These are phyloP conservation scores for Sciurus carolinensis DNA, from an alignment of 2,797 vertebrate genomes.

Conservation along the genomic window DNA sequence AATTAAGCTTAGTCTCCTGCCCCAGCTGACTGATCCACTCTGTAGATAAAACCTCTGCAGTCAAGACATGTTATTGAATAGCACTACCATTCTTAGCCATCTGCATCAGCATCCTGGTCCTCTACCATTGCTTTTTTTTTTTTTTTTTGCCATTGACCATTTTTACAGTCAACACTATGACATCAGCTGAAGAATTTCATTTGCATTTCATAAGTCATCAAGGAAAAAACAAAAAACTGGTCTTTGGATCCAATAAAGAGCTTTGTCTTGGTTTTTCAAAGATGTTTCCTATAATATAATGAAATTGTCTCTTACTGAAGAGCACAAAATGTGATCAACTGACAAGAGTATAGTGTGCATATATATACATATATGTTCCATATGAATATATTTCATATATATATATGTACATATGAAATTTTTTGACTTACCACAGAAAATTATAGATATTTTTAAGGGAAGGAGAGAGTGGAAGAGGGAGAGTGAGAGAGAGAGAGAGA, in stretches of 20 bases:
- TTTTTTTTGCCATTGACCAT: neutral
- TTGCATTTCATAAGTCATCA: neutral
- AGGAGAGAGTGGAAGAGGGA: neutral
- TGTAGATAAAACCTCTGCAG: neutral
- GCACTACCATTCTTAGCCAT: fast-evolving
- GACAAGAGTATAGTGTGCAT: neutral
- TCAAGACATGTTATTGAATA: neutral
- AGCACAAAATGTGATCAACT: slow-evolving; percentile 28
- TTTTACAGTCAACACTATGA: neutral
- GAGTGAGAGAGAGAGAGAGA: neutral
- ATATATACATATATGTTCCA: neutral
- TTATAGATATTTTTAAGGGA: neutral
- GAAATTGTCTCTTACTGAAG: slow-evolving; percentile 19
- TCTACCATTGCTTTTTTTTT: neutral
- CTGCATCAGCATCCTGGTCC: neutral
- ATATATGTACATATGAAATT: neutral
- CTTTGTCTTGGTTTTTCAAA: slow-evolving; percentile 10
- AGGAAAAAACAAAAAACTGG: neutral
- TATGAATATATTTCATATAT: neutral
- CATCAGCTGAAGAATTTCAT: neutral
- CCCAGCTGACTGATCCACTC: neutral
- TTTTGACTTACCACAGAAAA: neutral
- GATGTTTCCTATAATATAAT: neutral
- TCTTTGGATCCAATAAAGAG: neutral
- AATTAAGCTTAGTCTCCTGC: neutral